phyloP scores from a whole-genome alignment of 1,140 invertebrate species.

The Eciton burchellii region DNA sequence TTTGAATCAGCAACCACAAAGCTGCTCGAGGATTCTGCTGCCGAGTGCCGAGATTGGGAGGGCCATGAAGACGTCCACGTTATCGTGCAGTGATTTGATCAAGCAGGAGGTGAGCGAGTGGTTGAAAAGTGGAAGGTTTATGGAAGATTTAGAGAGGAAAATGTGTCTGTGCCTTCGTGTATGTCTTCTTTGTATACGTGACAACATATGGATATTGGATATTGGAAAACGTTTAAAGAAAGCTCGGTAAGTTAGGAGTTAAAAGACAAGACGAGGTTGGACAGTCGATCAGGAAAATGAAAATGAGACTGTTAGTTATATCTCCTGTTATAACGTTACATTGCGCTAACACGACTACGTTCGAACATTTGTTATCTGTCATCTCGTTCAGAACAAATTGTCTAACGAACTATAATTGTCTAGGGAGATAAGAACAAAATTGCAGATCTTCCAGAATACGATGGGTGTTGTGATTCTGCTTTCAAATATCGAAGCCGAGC shows the following conservation, averaged over 20 bases:
- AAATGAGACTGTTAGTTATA: not conserved
- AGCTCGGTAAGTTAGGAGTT: conserved; percentile 6
- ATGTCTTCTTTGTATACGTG: not conserved
- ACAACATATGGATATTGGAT: conserved; percentile 19
- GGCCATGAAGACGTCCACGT: conserved; percentile 80
- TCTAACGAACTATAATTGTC: too few species aligned
- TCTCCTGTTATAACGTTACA: not conserved
- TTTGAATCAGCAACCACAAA: conserved; percentile 55
- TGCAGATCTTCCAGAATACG: not conserved
- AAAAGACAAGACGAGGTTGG: not conserved
- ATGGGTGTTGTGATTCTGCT: not conserved
- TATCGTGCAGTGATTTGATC: conserved; percentile 77
- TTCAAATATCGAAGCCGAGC: not conserved
- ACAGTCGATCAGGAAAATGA: not conserved
- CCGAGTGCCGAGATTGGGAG: conserved; percentile 68
- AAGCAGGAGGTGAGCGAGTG: conserved; percentile 81
- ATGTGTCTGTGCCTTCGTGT: conserved; percentile 10
- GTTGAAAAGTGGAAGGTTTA: conserved; percentile 1
- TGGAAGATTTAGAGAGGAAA: conserved; percentile 2
- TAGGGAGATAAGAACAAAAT: not conserved
- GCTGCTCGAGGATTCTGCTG: conserved; percentile 45
- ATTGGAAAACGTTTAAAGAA: not conserved
- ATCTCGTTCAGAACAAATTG: not conserved
- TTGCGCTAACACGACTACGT: not conserved
- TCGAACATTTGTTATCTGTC: not conserved